Conservation (phyloP, 2,888 invertebrate species). For the Cosmopolites sordidus region DNA sequence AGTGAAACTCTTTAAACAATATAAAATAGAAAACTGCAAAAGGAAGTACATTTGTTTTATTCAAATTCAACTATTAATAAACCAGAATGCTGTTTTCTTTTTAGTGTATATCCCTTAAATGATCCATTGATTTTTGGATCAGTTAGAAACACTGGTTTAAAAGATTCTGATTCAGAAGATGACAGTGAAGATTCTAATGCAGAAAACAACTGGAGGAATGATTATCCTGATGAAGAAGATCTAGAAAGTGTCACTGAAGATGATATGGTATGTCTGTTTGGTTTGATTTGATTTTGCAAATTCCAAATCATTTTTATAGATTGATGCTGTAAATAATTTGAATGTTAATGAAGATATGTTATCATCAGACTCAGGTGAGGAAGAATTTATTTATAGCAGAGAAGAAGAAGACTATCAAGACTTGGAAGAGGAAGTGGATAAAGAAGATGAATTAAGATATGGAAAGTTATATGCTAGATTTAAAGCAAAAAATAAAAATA, state of each 20-base stretch:
- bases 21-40: no score
- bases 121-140: slow-evolving; percentile 45
- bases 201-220: slow-evolving; percentile 72
- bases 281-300: no score
- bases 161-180: slow-evolving; percentile 47
- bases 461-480: slow-evolving; percentile 66
- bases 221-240: slow-evolving; percentile 63
- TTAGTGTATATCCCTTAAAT: slow-evolving; percentile 46
- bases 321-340: slow-evolving; percentile 51
- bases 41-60: no score
- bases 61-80: no score
- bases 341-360: slow-evolving; percentile 39
- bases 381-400: slow-evolving; percentile 47
- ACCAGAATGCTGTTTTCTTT: slow-evolving; percentile 22
- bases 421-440: slow-evolving; percentile 47
- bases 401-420: slow-evolving; percentile 36
- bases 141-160: slow-evolving; percentile 37
- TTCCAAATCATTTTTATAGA: slow-evolving; percentile 12
- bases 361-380: slow-evolving; percentile 46
- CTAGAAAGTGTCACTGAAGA: slow-evolving; percentile 57
- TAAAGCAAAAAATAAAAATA: slow-evolving; percentile 52
- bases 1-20: no score
- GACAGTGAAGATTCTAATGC: slow-evolving; percentile 72
- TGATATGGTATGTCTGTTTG: slow-evolving; percentile 51
- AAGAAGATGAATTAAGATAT: slow-evolving; percentile 56